Evolutionary conservation across 2,888 invertebrate species (phyloP).

Genomic region (Erebia palarica): DNA sequence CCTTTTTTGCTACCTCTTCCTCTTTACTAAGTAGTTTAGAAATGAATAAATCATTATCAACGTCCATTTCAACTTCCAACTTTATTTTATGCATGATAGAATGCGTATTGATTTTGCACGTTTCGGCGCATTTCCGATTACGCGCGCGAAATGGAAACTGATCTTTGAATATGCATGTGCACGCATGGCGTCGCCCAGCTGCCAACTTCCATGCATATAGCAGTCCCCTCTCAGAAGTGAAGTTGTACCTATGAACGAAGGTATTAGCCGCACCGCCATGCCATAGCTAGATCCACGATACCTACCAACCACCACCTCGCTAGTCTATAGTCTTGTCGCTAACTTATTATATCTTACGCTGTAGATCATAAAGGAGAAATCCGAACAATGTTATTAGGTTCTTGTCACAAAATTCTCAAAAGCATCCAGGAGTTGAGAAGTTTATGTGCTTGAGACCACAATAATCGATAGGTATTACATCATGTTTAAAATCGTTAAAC

Average conservation of each 20-base stretch:
- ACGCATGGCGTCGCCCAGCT: constrained; percentile 55
- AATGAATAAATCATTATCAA: constrained; percentile 67
- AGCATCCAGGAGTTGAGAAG: too few species aligned
- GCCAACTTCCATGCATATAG: constrained; percentile 53
- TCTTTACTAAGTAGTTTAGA: constrained; percentile 64
- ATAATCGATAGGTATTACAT: too few species aligned
- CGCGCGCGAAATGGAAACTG: constrained; percentile 76
- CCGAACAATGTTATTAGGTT: too few species aligned
- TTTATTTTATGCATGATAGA: constrained; percentile 48
- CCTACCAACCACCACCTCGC: too few species aligned
- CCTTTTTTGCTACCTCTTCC: constrained; percentile 64
- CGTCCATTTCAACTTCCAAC: constrained; percentile 43
- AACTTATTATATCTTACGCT: too few species aligned
- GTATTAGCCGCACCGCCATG: constrained; percentile 16
- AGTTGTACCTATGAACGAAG: constrained; percentile 20
- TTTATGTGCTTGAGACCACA: too few species aligned
- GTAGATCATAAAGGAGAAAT: too few species aligned
- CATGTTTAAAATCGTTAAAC: too few species aligned
- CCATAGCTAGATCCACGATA: constrained; percentile 38
- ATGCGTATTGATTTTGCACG: constrained; percentile 55
- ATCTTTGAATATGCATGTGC: constrained; percentile 78
- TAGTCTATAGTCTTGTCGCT: too few species aligned
- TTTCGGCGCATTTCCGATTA: constrained; percentile 73
- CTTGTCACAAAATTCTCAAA: too few species aligned
- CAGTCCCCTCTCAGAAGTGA: constrained; percentile 43